These are phyloP conservation scores for Zenarchopterus dispar DNA, from an alignment of 2,797 vertebrate species.

Conservation along the genomic window DNA sequence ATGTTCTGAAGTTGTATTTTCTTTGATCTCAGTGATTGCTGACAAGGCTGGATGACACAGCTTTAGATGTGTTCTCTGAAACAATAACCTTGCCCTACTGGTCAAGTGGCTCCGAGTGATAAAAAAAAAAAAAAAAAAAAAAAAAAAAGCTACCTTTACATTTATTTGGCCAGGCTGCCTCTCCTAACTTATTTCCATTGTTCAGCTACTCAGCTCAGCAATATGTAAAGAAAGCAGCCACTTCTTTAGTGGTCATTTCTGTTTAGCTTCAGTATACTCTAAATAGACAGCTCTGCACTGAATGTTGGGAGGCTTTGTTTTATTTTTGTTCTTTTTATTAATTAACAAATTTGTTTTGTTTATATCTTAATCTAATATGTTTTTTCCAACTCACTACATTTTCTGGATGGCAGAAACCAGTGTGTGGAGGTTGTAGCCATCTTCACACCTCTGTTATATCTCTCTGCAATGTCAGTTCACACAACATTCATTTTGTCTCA, in stretches of 20 bases:
- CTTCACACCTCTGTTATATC: too few species aligned
- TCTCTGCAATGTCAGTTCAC: too few species aligned
- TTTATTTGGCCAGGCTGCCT: slow-evolving; percentile 14
- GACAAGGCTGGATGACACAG: neutral
- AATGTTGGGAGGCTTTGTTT: neutral
- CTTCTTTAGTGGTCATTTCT: neutral
- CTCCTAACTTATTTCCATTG: slow-evolving; percentile 2
- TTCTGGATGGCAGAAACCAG: too few species aligned
- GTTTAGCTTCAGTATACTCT: neutral
- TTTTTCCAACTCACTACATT: neutral
- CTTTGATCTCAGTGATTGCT: neutral
- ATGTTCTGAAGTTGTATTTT: neutral
- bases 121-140: too few species aligned
- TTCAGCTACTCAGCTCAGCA: slow-evolving; percentile 9
- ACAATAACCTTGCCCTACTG: slow-evolving; percentile 1
- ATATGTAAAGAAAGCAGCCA: neutral
- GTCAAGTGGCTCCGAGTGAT: slow-evolving; percentile 36
- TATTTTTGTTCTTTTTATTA: neutral
- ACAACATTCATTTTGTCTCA: too few species aligned
- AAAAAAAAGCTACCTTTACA: slow-evolving; percentile 21
- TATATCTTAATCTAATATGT: too few species aligned
- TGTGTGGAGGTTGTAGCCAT: too few species aligned
- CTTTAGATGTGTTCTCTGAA: slow-evolving; percentile 1
- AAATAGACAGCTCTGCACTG: slow-evolving; percentile 8
- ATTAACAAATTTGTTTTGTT: too few species aligned